These are phyloP conservation scores for Rhynchophorus ferrugineus DNA, from an alignment of 1,140 invertebrate genomes.

Conservation along the genomic window DNA sequence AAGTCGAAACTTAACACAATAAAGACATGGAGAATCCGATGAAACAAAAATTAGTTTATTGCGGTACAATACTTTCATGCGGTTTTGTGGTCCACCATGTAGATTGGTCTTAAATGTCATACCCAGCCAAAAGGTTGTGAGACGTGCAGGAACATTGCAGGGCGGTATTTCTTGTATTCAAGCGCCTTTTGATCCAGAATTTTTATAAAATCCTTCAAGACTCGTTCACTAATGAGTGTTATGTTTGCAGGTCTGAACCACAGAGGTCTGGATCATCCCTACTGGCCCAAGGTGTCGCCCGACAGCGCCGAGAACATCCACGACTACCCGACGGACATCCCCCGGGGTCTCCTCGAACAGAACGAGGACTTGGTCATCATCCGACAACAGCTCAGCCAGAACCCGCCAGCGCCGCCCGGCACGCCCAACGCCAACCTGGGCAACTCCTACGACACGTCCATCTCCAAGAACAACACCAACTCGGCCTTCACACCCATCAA, in stretches of 20 bases:
- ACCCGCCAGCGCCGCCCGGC: conserved; percentile 38
- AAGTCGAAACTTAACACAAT: too few relatives aligned
- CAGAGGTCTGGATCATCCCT: conserved; percentile 58
- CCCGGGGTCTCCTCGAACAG: conserved; percentile 42
- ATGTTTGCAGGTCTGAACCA: conserved; percentile 51
- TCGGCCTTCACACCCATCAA: conserved; percentile 89
- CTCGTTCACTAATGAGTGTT: too few relatives aligned
- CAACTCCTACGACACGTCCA: conserved; percentile 42
- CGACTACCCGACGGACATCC: conserved; percentile 52
- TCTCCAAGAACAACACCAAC: conserved; percentile 52
- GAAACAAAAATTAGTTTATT: too few relatives aligned
- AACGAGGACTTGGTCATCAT: conserved; percentile 49
- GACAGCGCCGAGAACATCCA: conserved; percentile 52
- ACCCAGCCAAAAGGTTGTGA: too few relatives aligned
- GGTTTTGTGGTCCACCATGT: too few relatives aligned
- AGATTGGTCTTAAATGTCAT: too few relatives aligned
- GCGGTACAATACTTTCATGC: too few relatives aligned
- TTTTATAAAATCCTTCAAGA: too few relatives aligned
- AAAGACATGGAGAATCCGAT: too few relatives aligned
- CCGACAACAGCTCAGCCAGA: conserved; percentile 42
- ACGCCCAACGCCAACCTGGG: conserved; percentile 36
- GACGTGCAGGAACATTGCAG: too few relatives aligned
- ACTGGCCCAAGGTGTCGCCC: conserved; percentile 72
- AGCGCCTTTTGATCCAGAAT: too few relatives aligned
- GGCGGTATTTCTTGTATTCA: too few relatives aligned